Conservation (phyloP, 1,140 invertebrate genomes). For the Asobara japonica region DNA sequence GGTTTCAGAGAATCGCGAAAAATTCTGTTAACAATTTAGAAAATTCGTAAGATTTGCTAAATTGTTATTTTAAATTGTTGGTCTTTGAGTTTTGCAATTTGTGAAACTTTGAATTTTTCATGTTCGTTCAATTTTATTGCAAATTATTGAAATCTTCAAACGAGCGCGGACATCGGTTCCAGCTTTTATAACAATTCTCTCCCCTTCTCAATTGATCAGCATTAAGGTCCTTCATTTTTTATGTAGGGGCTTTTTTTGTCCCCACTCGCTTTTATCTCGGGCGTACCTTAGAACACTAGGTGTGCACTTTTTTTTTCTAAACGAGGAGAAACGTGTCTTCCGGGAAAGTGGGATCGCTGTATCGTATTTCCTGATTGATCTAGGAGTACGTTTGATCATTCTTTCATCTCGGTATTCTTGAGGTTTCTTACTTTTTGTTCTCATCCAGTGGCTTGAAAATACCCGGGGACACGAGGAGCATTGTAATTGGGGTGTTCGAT, state of each 20-base stretch:
- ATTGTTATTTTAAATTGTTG: no score
- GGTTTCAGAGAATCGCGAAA: no score
- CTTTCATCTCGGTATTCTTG: not conserved
- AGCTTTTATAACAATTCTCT: no score
- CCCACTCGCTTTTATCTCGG: not conserved
- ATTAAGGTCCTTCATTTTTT: not conserved
- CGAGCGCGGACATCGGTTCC: no score
- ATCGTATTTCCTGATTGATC: conserved; percentile 34
- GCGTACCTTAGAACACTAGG: not conserved
- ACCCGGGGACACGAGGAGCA: not conserved
- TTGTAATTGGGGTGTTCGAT: conserved; percentile 8
- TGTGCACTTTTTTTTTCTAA: not conserved
- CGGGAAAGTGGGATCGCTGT: conserved; percentile 23
- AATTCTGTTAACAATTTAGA: no score
- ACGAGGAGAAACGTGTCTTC: not conserved
- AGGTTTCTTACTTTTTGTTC: conserved; percentile 19
- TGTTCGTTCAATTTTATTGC: no score
- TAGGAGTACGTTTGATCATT: conserved; percentile 15
- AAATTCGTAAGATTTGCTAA: no score
- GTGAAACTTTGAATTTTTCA: no score
- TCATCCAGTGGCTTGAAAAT: not conserved
- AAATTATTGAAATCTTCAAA: no score
- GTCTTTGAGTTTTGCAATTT: no score
- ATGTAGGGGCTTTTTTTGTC: not conserved
- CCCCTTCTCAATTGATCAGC: not conserved